Evolutionary conservation across 2,797 vertebrate species (phyloP), one percentile per base, ranked within the genome.

Genomic region (Ambastaia sidthimunki): DNA sequence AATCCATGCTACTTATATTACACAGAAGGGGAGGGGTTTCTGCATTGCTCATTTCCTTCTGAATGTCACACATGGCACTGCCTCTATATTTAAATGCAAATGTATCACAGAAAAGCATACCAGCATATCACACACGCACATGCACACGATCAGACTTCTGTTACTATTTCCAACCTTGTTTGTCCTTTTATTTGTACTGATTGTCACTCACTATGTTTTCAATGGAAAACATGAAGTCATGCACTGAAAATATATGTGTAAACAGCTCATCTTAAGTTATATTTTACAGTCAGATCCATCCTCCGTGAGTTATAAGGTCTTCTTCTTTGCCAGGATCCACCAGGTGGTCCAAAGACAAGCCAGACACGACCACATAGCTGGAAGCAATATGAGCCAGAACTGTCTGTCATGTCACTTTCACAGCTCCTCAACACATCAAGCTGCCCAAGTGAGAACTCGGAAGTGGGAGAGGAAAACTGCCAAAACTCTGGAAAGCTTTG

Each of bases 381-480:
- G 74, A 83, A 3, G 44, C n/a, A 12, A 60, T 66, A 23, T 72
- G 74, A 54, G 74, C 82, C 65, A 85, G 81, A 21, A 67, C 55
- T 28, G 74, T 50, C 70, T 71, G 47, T 59, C 28, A 54, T 69
- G 21, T 57, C 23, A 57, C 21, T n/a, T 50, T 11, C 31, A 41
- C 44, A 37, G 69, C 15, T 50, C 57, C 70, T 76, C 54, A 78
- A 37, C 16, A 57, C 80, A 68, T 63, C 57, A 59, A 41, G 25
- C 68, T 48, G 7, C 15, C 41, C 54, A 65, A 52, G 71, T 25
- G 73, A 77, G 62, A 72, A 31, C 47, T 67, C 44, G 48, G 41
- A 83, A 31, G 78, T 88, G 78, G 74, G 78, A 84, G 18, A 62
- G 31, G 19, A 90, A 87, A 74, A 83, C 85, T 15, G 66, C 83